Evolutionary conservation across 1,140 invertebrate species (phyloP).

Genomic region (Nymphalis io): DNA sequence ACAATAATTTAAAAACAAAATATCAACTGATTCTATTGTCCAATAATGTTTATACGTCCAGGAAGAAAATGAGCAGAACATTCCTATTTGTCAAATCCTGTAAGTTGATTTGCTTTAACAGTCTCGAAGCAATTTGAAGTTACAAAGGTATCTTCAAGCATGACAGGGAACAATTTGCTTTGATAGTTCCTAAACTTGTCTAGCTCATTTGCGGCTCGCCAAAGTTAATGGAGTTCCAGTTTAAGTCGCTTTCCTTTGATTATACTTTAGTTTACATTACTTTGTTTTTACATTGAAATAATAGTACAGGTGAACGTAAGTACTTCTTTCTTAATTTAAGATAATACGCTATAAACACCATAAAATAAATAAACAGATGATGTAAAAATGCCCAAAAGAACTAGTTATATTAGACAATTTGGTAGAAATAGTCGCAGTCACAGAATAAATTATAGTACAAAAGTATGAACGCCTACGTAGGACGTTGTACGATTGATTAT

Average conservation of each 20-base stretch:
- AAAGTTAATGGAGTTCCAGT: conserved; percentile 47
- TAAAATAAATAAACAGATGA: too few species aligned
- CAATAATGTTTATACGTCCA: background rate
- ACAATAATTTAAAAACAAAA: too few species aligned
- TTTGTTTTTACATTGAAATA: background rate
- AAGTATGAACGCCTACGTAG: too few species aligned
- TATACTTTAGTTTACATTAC: conserved; percentile 32
- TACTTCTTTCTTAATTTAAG: too few species aligned
- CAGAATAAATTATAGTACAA: too few species aligned
- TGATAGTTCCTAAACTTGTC: conserved; percentile 51
- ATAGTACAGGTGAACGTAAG: background rate
- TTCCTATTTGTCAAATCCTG: background rate
- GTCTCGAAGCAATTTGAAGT: conserved; percentile 30
- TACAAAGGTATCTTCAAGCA: conserved; percentile 38
- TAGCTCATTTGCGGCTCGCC: conserved; percentile 46
- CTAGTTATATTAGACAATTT: too few species aligned
- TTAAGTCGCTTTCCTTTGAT: conserved; percentile 42
- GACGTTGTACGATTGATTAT: too few species aligned
- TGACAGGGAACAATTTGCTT: conserved; percentile 48
- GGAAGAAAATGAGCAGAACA: background rate
- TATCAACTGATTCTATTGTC: too few species aligned
- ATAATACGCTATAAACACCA: too few species aligned
- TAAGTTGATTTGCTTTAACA: background rate
- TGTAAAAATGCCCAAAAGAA: too few species aligned
- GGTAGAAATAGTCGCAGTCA: too few species aligned